A percentile compares a stretch with the other conserved stretches of the same genome.
Evolutionary conservation across 2,888 invertebrate genomes (phyloP).

Genomic region (Drosophila heteroneura): DNA sequence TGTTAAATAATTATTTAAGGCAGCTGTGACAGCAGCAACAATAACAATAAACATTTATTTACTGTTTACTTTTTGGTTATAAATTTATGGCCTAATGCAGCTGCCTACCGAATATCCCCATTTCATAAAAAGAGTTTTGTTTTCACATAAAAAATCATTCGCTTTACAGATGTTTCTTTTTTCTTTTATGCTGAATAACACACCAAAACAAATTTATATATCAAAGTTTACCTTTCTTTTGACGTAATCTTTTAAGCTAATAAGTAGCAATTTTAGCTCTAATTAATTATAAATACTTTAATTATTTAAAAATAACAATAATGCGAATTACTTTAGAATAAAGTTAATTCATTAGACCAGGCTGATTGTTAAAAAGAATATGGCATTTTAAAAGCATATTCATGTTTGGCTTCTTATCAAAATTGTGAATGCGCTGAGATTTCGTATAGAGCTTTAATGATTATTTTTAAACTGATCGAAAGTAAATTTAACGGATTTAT

Average conservation of each 20-base stretch:
- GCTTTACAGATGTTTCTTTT: neutral
- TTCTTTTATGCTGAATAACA: neutral
- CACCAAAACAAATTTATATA: neutral
- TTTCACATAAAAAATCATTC: neutral
- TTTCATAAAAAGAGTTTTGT: neutral
- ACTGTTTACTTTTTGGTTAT: slow-evolving; percentile 71
- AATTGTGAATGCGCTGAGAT: neutral
- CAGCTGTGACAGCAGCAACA: slow-evolving; percentile 38
- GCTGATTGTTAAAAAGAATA: neutral
- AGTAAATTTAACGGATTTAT: neutral
- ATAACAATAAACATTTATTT: slow-evolving; percentile 67
- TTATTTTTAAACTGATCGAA: neutral
- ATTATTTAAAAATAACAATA: neutral
- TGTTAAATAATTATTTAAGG: slow-evolving; percentile 76
- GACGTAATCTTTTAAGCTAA: neutral
- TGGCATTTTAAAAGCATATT: neutral
- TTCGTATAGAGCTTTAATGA: neutral
- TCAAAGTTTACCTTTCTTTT: neutral
- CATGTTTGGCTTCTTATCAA: neutral
- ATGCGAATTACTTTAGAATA: neutral
- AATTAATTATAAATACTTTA: neutral
- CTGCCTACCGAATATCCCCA: slow-evolving; percentile 26
- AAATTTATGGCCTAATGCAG: slow-evolving; percentile 75
- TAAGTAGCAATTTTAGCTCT: neutral
- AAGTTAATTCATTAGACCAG: neutral